Evolutionary conservation across 2,797 vertebrate species (phyloP).

Genomic region (Siniperca scherzeri): DNA sequence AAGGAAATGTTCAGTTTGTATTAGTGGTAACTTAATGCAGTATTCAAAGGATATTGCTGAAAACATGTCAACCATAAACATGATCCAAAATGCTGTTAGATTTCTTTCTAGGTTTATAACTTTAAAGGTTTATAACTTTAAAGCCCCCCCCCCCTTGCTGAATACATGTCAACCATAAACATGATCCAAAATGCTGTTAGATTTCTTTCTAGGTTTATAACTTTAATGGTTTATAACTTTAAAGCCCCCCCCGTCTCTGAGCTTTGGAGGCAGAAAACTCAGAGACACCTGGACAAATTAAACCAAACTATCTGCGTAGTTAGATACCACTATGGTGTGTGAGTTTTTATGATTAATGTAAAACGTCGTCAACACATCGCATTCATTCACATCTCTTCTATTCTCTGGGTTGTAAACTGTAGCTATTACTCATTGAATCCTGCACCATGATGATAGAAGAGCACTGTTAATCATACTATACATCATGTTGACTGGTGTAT

Average conservation of each 20-base stretch:
- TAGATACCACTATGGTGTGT: neutral
- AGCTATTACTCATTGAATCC: slow-evolving; percentile 4
- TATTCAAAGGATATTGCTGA: too few species aligned
- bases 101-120: too few species aligned
- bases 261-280: neutral
- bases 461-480: slow-evolving; percentile 33
- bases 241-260: too few species aligned
- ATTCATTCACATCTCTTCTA: neutral
- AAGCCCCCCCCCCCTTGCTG: too few species aligned
- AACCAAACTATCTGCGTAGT: neutral
- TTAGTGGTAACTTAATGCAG: neutral
- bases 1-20: neutral
- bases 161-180: neutral
- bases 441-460: slow-evolving; percentile 13
- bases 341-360: neutral
- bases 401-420: neutral
- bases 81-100: too few species aligned
- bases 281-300: neutral
- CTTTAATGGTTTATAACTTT: neutral
- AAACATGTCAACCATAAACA: too few species aligned
- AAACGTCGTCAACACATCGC: neutral
- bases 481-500: slow-evolving; percentile 28
- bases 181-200: neutral
- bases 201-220: neutral
- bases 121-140: too few species aligned